Evolutionary conservation across 1,140 invertebrate species (phyloP), one percentile per base, ranked within the genome.

Genomic region (Sweltsa coloradensis): DNA sequence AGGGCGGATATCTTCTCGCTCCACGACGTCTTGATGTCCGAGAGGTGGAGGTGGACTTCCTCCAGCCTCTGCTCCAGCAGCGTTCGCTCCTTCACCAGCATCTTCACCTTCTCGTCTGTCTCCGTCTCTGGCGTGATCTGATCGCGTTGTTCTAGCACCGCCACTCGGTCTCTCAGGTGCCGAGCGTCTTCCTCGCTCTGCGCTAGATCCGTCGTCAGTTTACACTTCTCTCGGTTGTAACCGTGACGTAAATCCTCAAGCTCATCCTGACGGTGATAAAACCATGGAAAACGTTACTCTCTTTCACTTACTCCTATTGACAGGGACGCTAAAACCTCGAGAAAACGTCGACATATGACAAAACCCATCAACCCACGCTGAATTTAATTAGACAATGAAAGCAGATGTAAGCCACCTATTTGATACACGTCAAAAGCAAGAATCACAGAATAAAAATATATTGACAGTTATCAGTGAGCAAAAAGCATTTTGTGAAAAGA

Each of bases 21-120:
- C 89, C 87, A 91, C 0, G 83, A 85, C 2, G 83, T 85, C 60
- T 91, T 91, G 50, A 91, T 87, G 55, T 91, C 85, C 0, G 84
- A 79, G 1, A 93, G 60, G 61, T 90, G 86, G 50, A 90, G 68
- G 58, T 89, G 82, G 0, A 83, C 74, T 58, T 93, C 89, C 53
- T 89, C 83, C 18, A 91, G 62, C 52, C 85, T 79, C 36, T 84
- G 70, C 54, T 88, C 81, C 3, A 87, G 59, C 1, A 85, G 64
- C 11, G 75, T 75, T 9, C 80, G 66, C 55, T 87, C 84, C 18
- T 72, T 67, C 16, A 29, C 61, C 54, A 50, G 51, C 55, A 55
- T 69, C 64, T 56, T 52, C 14, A 59, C 50, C 24, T 67, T 67
- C 36, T 82, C 78, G 50, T 83, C 78, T 24, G 79, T 70, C 5